Conservation (phyloP, 2,113 vertebrate genomes). For the Etheostoma cragini region DNA sequence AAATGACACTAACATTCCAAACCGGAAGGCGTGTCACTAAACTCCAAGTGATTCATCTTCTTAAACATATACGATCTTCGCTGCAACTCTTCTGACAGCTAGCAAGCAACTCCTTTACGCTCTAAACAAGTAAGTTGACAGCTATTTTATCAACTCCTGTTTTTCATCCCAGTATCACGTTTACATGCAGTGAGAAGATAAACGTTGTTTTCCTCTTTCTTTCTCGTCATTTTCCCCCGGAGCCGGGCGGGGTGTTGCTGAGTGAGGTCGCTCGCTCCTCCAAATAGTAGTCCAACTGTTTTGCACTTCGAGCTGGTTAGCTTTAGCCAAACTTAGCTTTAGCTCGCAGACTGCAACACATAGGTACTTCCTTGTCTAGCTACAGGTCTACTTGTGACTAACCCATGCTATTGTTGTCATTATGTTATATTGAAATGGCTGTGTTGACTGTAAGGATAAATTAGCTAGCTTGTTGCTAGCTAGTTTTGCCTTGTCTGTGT, state of each 20-base stretch:
- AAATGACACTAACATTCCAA: neutral
- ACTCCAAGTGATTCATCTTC: constrained; percentile 62
- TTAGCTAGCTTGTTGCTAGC: constrained; percentile 56
- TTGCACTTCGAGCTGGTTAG: constrained; percentile 74
- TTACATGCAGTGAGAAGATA: neutral
- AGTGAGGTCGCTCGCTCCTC: constrained; percentile 27
- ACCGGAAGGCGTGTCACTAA: constrained; percentile 54
- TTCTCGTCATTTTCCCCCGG: neutral
- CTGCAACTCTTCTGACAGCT: constrained; percentile 67
- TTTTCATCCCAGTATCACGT: neutral
- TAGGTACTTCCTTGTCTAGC: constrained; percentile 49
- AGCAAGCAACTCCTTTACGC: constrained; percentile 40
- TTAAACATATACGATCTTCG: constrained; percentile 69
- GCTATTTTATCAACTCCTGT: constrained; percentile 16
- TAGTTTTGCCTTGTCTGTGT: neutral
- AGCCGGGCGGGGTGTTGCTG: constrained; percentile 45
- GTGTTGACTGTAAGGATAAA: neutral
- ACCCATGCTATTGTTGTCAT: neutral
- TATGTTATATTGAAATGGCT: neutral
- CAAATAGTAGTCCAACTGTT: constrained; percentile 57
- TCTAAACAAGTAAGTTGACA: constrained; percentile 72
- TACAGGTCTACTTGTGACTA: neutral
- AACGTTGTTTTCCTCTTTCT: neutral
- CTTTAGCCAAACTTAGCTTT: constrained; percentile 70
- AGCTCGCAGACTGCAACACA: constrained; percentile 38